Evolutionary conservation across 2,113 vertebrate species (phyloP), one percentile per base, ranked within the genome.

Genomic region (Scophthalmus maximus): DNA sequence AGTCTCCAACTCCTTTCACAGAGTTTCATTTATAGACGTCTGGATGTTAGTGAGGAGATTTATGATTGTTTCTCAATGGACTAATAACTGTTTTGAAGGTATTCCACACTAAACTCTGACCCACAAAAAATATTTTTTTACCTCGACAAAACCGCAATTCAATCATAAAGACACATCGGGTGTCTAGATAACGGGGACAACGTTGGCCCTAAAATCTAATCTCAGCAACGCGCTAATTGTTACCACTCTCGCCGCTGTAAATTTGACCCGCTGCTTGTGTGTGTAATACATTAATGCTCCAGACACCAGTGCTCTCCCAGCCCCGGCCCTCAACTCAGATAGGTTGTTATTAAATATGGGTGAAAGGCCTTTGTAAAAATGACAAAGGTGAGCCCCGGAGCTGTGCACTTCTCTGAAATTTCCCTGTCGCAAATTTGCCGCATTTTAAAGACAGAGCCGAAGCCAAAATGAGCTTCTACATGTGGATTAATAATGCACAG

Each of bases 401-500:
- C 92, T 86, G 91, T 92, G 94, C 95, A 93, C 91, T 91, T 92
- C 72, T 68, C 73, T 67, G 53, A 84, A 87, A 81, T 78, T 65
- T 72, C 76, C 83, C 81, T 11, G 15, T 47, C 56, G 70, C 90
- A 82, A 89, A 79, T 88, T 84, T 93, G 78, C 76, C 66, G 86
- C 86, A 88, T 89, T 91, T 89, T 79, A 90, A 89, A 87, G 72
- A 63, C 81, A 65, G 82, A 81, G 94, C 93, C 92, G 18, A 94
- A 95, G 93, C 95, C 93, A 94, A 97, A 97, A 97, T 95, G 96
- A 98, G 96, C 96, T 96, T 93, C 94, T 95, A 95, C 88, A 80
- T 68, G 94, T 92, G 94, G 95, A 95, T 96, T 96, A 98, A 97
- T 98, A 97, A 98, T 97, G 96, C 96, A 97, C 95, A 84, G 92